Percentiles rank a stretch among this genome's conserved stretches.
phyloP scores from a whole-genome alignment of 1,140 invertebrate species.

The Tachypleus tridentatus region DNA sequence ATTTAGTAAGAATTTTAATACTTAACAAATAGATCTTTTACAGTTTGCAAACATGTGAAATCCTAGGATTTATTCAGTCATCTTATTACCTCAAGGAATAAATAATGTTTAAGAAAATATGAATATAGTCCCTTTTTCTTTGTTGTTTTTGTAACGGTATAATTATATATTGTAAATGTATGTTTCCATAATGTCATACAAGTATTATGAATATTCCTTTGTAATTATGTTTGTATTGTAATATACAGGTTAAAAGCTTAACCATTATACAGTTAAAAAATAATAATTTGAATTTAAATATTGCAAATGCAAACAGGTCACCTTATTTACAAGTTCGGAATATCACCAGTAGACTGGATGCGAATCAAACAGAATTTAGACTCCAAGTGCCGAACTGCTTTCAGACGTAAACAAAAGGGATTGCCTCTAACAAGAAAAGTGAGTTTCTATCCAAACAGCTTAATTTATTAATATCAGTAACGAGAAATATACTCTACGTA shows the following conservation, averaged over 20 bases:
- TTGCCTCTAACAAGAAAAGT: conserved; percentile 35
- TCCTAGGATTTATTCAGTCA: conserved; percentile 28
- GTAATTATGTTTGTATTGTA: background rate
- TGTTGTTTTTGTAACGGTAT: background rate
- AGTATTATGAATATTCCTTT: background rate
- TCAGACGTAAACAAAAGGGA: conserved; percentile 33
- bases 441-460: no score
- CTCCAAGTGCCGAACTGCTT: conserved; percentile 39
- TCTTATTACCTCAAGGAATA: conserved; percentile 28
- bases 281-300: background rate
- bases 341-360: conserved; percentile 37
- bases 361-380: conserved; percentile 39
- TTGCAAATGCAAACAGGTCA: conserved; percentile 31
- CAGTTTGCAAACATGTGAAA: background rate
- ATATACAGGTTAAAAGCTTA: no score
- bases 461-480: no score
- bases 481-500: no score
- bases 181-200: background rate
- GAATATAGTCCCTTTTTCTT: no score
- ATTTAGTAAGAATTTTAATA: background rate
- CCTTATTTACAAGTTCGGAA: conserved; percentile 34
- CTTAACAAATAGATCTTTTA: background rate
- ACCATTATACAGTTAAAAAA: background rate
- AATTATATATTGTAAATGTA: background rate
- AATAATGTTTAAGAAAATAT: background rate